These are phyloP conservation scores for Tautogolabrus adspersus DNA, from an alignment of 2,113 vertebrate genomes.

Conservation along the genomic window DNA sequence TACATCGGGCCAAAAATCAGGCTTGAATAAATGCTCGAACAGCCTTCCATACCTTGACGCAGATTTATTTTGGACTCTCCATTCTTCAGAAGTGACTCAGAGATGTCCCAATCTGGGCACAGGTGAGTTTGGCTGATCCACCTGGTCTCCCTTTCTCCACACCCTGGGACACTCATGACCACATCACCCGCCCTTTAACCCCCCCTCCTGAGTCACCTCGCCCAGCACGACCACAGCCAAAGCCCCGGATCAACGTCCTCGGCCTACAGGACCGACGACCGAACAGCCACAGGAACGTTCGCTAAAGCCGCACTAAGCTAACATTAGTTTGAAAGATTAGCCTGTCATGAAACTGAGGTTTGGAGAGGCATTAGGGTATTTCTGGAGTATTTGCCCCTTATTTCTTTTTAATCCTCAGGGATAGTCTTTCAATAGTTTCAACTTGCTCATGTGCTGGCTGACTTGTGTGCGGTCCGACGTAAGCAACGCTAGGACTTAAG, in stretches of 20 bases:
- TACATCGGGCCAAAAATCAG: too few relatives aligned
- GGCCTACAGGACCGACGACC: background rate
- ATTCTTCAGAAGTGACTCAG: slow-evolving; percentile 52
- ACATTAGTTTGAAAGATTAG: slow-evolving; percentile 41
- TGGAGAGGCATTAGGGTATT: slow-evolving; percentile 41
- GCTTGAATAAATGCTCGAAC: too few relatives aligned
- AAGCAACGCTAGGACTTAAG: slow-evolving; percentile 18
- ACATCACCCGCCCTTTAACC: slow-evolving; percentile 16
- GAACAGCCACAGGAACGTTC: slow-evolving; percentile 7
- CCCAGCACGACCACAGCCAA: slow-evolving; percentile 36
- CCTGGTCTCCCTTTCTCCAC: slow-evolving; percentile 64
- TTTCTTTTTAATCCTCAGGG: slow-evolving; percentile 26
- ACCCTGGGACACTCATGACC: slow-evolving; percentile 61
- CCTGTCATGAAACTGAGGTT: slow-evolving; percentile 67
- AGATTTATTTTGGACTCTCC: slow-evolving; percentile 20
- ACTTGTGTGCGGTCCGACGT: slow-evolving; percentile 29
- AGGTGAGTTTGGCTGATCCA: slow-evolving; percentile 40
- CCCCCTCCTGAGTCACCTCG: slow-evolving; percentile 53
- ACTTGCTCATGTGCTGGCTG: slow-evolving; percentile 34
- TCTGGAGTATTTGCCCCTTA: background rate
- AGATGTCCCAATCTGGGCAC: slow-evolving; percentile 47
- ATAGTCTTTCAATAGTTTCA: slow-evolving; percentile 40
- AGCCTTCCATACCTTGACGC: slow-evolving; percentile 37
- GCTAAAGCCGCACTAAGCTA: slow-evolving; percentile 39
- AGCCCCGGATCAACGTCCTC: slow-evolving; percentile 13